These are phyloP conservation scores for Apamea crenata DNA, from an alignment of 2,888 invertebrate genomes.

Conservation along the genomic window DNA sequence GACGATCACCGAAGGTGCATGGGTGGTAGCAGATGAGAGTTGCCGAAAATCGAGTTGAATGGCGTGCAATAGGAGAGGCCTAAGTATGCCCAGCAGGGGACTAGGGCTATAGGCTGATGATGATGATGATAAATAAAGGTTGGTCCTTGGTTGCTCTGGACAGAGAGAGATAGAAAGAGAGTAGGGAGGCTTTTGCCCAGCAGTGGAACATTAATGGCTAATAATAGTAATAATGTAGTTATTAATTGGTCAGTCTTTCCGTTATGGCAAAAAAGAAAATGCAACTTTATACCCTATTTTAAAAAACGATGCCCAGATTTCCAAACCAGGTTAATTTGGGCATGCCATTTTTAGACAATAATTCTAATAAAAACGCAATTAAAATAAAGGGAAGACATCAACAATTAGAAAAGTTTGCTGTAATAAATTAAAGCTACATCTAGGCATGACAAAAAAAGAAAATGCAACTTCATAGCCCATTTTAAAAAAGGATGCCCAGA, in stretches of 20 bases:
- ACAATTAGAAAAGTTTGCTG: neutral
- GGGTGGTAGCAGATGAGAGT: no score
- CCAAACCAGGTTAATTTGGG: neutral
- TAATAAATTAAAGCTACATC: slow-evolving; percentile 7
- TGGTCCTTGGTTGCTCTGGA: neutral
- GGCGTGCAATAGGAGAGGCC: no score
- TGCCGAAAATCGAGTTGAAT: no score
- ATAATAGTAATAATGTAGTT: neutral
- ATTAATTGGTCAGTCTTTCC: neutral
- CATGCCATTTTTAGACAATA: neutral
- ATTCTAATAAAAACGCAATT: neutral
- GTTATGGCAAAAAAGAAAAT: neutral
- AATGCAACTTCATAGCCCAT: neutral
- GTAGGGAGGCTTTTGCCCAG: neutral
- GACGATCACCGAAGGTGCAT: no score
- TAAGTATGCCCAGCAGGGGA: no score
- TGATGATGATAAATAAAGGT: neutral
- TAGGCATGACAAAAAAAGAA: neutral
- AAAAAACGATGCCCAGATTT: neutral
- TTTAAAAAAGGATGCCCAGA: neutral
- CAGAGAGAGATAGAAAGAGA: neutral
- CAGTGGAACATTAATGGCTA: neutral
- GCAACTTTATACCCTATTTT: neutral
- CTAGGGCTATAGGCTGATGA: no score
- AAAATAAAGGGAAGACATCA: neutral